Conservation (phyloP, 2,113 vertebrate genomes). For the Herpetotheres cachinnans region DNA sequence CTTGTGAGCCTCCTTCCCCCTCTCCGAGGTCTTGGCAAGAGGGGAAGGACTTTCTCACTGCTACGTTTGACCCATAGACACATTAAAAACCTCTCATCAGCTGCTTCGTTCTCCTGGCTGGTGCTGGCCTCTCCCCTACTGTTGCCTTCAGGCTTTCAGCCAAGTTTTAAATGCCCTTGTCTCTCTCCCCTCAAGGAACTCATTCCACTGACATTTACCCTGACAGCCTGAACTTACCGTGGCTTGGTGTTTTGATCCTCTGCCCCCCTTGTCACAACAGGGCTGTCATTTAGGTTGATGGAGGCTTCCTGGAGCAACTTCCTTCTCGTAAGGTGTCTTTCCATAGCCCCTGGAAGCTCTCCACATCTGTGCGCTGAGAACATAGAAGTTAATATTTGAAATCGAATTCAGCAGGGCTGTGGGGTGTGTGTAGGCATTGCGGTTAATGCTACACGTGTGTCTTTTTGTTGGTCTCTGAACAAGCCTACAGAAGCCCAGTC, state of each 20-base stretch:
- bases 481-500: neutral
- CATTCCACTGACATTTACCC: neutral
- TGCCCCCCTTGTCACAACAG: neutral
- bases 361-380: neutral
- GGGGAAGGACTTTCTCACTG: neutral
- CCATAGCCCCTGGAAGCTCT: neutral
- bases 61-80: neutral
- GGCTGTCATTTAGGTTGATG: too few species aligned
- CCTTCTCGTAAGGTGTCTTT: neutral
- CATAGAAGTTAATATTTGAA: neutral
- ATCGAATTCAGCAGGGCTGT: accelerated
- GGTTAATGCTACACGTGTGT: accelerated
- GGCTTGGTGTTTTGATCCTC: neutral
- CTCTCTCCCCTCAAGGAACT: neutral
- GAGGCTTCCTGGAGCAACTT: neutral
- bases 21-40: neutral
- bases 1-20: neutral
- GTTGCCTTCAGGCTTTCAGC: neutral
- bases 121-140: neutral
- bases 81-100: neutral
- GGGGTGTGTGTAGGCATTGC: accelerated
- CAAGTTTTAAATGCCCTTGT: neutral
- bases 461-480: neutral
- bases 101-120: neutral
- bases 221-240: neutral